Evolutionary conservation across 2,888 invertebrate genomes (phyloP).

Genomic region (Panorpa germanica): DNA sequence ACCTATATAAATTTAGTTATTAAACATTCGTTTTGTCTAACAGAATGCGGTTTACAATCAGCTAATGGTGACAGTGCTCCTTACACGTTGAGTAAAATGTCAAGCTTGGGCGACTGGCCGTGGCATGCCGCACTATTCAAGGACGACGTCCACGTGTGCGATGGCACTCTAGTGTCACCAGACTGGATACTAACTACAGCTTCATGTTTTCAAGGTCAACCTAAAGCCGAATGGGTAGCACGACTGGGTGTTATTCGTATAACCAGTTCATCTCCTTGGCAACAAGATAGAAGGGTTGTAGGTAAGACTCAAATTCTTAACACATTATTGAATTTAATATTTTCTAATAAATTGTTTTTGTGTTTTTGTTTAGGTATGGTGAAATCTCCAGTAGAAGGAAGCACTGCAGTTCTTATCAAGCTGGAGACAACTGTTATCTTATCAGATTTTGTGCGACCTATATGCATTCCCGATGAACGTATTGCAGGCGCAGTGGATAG

Average conservation of each 20-base stretch:
- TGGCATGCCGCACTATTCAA: conserved; percentile 74
- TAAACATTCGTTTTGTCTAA: conserved; percentile 9
- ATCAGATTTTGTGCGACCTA: conserved; percentile 69
- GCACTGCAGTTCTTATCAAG: conserved; percentile 63
- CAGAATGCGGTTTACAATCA: conserved; percentile 53
- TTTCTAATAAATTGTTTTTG: background rate
- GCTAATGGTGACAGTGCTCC: conserved; percentile 27
- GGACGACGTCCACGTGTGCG: conserved; percentile 73
- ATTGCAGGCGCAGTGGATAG: conserved; percentile 13
- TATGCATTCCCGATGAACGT: conserved; percentile 51
- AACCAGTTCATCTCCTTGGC: conserved; percentile 69
- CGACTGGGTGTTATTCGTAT: conserved; percentile 58
- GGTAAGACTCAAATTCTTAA: conserved; percentile 7
- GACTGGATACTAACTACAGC: conserved; percentile 76
- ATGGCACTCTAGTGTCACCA: conserved; percentile 63
- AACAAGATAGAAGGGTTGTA: conserved; percentile 66
- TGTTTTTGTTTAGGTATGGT: conserved; percentile 41
- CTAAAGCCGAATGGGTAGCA: conserved; percentile 74
- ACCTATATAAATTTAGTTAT: no score
- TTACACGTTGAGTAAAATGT: conserved; percentile 48
- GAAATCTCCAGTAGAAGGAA: conserved; percentile 77
- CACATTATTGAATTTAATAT: background rate
- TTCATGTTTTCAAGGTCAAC: conserved; percentile 77
- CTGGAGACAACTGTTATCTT: conserved; percentile 53
- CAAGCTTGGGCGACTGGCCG: conserved; percentile 78